Evolutionary conservation across 1,140 invertebrate species (phyloP).

Genomic region (Melanaphis sacchari): DNA sequence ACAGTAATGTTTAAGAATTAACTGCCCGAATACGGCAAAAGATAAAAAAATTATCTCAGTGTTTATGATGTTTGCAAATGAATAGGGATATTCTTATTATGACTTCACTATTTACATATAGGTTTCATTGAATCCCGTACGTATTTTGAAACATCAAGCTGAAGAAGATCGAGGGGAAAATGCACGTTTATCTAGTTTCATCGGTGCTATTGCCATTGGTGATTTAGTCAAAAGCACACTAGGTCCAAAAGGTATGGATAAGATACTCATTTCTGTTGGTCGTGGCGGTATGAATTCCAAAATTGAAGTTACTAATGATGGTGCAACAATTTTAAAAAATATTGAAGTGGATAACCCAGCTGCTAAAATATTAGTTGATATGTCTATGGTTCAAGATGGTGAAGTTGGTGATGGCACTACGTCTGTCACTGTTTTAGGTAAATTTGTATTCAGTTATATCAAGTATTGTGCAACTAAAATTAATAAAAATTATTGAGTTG

Average conservation of each 20-base stretch:
- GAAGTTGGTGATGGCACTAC: slow-evolving; percentile 99
- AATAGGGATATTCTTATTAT: neutral
- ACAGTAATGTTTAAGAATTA: neutral
- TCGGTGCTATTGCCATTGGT: slow-evolving; percentile 97
- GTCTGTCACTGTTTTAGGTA: slow-evolving; percentile 95
- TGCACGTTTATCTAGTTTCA: slow-evolving; percentile 94
- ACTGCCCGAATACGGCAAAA: neutral
- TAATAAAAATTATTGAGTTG: too few species aligned
- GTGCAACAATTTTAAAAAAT: slow-evolving; percentile 96
- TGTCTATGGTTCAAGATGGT: slow-evolving; percentile 98
- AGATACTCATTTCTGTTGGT: slow-evolving; percentile 89
- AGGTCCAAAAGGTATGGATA: slow-evolving; percentile 99
- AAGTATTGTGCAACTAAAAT: too few species aligned
- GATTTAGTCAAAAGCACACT: slow-evolving; percentile 98
- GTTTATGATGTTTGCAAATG: neutral
- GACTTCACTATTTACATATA: slow-evolving; percentile 63
- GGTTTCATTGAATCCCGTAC: slow-evolving; percentile 91
- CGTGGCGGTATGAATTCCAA: slow-evolving; percentile 71
- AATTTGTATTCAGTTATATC: neutral
- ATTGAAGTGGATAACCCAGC: slow-evolving; percentile 99
- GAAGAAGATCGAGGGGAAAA: slow-evolving; percentile 98
- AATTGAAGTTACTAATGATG: slow-evolving; percentile 98
- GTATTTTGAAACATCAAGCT: slow-evolving; percentile 92
- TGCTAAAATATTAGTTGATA: slow-evolving; percentile 97
- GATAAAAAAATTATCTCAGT: neutral